Conservation (phyloP, 2,888 invertebrate species). For the Brachyptera risi region DNA sequence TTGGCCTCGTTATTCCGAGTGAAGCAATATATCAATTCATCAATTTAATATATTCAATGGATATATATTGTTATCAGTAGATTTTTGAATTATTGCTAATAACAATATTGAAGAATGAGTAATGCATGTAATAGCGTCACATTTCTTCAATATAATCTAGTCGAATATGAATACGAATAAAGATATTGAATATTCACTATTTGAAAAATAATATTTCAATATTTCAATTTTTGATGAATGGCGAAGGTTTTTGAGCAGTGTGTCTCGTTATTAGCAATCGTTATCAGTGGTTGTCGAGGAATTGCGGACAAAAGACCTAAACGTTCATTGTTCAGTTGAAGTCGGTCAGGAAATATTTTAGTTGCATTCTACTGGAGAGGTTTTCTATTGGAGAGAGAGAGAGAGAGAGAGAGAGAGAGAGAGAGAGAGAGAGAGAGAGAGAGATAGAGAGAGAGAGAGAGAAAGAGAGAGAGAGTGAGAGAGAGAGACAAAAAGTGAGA, state of each 20-base stretch:
- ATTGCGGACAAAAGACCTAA: not conserved
- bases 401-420: not conserved
- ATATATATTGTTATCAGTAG: too few species aligned
- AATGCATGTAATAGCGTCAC: too few species aligned
- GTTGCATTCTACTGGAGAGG: not conserved
- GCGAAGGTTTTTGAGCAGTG: not conserved
- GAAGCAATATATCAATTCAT: too few species aligned
- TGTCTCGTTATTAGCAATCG: not conserved
- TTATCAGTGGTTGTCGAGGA: not conserved
- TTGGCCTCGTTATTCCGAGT: too few species aligned
- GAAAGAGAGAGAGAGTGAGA: slow-evolving; percentile 18
- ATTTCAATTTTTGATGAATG: too few species aligned
- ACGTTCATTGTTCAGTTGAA: not conserved
- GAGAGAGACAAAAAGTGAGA: slow-evolving; percentile 16
- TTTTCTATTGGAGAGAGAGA: not conserved
- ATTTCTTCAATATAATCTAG: too few species aligned
- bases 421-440: slow-evolving; percentile 5
- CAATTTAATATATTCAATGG: too few species aligned
- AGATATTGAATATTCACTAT: too few species aligned
- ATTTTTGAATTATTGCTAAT: too few species aligned
- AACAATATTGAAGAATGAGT: too few species aligned
- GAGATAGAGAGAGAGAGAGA: not conserved
- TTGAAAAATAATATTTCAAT: too few species aligned
- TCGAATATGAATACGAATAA: too few species aligned
- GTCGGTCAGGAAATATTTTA: not conserved